These are phyloP conservation scores for Hozukius guyotensis DNA, from an alignment of 2,797 vertebrate genomes.

Conservation along the genomic window DNA sequence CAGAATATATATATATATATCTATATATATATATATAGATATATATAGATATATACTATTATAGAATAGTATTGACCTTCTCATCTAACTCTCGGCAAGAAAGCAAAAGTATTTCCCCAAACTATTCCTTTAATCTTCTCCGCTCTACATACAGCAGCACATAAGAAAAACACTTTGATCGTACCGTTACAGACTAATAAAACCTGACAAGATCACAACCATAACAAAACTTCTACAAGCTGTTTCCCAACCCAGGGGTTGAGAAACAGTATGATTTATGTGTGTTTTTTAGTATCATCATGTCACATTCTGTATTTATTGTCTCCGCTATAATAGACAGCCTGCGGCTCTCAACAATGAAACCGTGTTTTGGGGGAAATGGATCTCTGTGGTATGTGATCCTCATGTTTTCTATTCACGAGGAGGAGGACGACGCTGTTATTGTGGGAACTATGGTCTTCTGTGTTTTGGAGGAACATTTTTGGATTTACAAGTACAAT, in stretches of 20 bases:
- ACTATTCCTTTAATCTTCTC: background rate
- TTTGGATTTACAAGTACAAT: background rate
- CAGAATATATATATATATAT: no score
- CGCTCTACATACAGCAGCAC: background rate
- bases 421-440: background rate
- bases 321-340: constrained; percentile 29
- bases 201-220: constrained; percentile 2
- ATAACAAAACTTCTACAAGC: background rate
- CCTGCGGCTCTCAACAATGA: constrained; percentile 32
- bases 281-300: constrained; percentile 8
- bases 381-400: constrained; percentile 25
- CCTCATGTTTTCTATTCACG: constrained; percentile 40
- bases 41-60: no score
- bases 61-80: background rate
- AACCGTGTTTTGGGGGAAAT: constrained; percentile 5
- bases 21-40: no score
- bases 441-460: constrained; percentile 19
- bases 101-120: background rate
- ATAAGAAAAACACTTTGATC: background rate
- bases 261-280: constrained; percentile 37
- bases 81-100: background rate
- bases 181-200: background rate
- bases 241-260: constrained; percentile 3
- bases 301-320: constrained; percentile 43
- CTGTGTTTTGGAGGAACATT: background rate